Conservation (phyloP, 1,140 invertebrate genomes). For the Lasioglossum baleicum region DNA sequence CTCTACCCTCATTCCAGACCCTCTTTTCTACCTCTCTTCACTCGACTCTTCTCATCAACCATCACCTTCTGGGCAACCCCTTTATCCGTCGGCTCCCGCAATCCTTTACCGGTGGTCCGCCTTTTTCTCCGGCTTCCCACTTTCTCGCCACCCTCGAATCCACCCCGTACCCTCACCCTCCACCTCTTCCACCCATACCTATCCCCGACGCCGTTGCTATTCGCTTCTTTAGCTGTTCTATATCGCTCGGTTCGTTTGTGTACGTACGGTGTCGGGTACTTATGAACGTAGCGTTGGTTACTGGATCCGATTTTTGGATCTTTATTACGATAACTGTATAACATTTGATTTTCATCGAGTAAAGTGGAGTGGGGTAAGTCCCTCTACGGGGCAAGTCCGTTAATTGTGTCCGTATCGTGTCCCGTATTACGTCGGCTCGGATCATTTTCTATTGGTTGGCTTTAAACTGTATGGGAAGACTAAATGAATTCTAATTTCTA, state of each 20-base stretch:
- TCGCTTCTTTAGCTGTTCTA: background rate
- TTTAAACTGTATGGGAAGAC: too few species aligned
- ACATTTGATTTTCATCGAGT: too few species aligned
- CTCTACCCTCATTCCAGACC: background rate
- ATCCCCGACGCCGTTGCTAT: too few species aligned
- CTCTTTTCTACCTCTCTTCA: background rate
- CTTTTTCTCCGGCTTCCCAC: constrained; percentile 9
- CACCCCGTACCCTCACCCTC: background rate
- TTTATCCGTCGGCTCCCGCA: constrained; percentile 22
- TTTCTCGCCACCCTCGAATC: background rate
- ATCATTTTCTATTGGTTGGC: too few species aligned
- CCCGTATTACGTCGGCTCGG: too few species aligned
- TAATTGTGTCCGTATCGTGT: too few species aligned
- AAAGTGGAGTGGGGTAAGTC: too few species aligned
- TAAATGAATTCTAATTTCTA: too few species aligned
- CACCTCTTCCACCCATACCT: background rate
- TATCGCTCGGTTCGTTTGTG: background rate
- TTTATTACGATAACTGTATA: too few species aligned
- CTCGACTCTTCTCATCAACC: constrained; percentile 33
- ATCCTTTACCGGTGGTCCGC: constrained; percentile 26
- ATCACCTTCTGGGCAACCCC: constrained; percentile 25
- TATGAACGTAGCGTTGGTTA: too few species aligned
- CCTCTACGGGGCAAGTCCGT: too few species aligned
- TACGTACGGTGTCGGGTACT: background rate
- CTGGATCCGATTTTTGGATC: too few species aligned